phyloP scores from a whole-genome alignment of 1,140 invertebrate genomes.

The Drosophila virilis region DNA sequence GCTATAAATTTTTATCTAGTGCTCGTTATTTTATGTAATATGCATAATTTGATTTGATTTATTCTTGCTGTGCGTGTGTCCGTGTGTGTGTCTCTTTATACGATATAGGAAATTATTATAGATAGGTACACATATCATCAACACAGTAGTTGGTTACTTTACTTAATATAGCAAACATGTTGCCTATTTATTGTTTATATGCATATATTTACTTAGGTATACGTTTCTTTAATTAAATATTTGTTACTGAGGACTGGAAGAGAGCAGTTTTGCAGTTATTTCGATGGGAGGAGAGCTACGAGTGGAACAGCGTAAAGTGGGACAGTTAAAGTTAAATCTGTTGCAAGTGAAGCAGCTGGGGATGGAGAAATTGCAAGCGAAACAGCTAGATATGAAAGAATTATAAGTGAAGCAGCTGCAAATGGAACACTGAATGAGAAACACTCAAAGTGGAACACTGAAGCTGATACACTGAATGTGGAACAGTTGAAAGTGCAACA shows the following conservation, averaged over 20 bases:
- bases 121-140: constrained; percentile 71
- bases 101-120: constrained; percentile 64
- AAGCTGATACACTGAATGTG: not conserved
- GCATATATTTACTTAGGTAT: constrained; percentile 41
- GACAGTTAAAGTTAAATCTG: not conserved
- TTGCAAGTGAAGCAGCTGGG: not conserved
- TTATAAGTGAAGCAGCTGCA: not conserved
- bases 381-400: not conserved
- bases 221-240: constrained; percentile 13
- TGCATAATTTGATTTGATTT: constrained; percentile 68
- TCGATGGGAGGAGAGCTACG: not conserved
- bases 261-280: constrained; percentile 51
- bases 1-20: constrained; percentile 49
- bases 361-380: not conserved
- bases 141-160: constrained; percentile 51
- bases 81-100: constrained; percentile 22
- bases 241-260: constrained; percentile 48
- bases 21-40: constrained; percentile 49
- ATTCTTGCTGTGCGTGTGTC: constrained; percentile 24
- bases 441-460: not conserved
- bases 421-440: not conserved
- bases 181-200: constrained; percentile 48
- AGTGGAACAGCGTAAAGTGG: not conserved
- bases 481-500: not conserved
- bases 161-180: constrained; percentile 51